Percentiles rank a stretch among this genome's conserved stretches.
Conservation (phyloP, 2,888 invertebrate genomes). For the Xestia xanthographa region DNA sequence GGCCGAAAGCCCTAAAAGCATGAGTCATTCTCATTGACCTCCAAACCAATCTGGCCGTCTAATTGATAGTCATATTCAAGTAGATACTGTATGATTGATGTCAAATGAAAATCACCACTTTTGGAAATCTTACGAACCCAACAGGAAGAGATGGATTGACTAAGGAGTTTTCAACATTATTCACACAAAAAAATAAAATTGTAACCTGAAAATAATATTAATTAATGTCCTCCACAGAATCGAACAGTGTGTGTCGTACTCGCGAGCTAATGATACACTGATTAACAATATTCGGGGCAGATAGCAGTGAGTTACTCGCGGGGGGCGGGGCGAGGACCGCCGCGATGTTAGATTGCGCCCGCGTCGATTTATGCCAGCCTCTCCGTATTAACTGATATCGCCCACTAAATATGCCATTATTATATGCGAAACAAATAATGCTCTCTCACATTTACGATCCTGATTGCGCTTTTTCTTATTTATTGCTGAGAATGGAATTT, state of each 20-base stretch:
- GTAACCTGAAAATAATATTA: constrained; percentile 14
- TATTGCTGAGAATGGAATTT: constrained; percentile 84
- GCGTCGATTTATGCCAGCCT: constrained; percentile 88
- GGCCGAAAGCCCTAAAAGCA: constrained; percentile 7
- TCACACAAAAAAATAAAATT: not conserved
- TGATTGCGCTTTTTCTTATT: constrained; percentile 79
- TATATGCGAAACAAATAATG: constrained; percentile 89
- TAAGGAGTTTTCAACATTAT: not conserved
- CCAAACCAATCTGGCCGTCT: not conserved
- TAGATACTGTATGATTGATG: not conserved
- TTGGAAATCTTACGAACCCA: not conserved
- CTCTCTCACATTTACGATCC: constrained; percentile 76
- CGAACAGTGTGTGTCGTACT: constrained; percentile 75
- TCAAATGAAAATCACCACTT: not conserved
- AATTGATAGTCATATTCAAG: constrained; percentile 5
- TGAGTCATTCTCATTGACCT: constrained; percentile 11
- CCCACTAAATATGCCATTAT: constrained; percentile 90
- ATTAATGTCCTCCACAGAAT: constrained; percentile 48
- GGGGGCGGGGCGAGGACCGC: constrained; percentile 80
- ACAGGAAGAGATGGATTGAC: not conserved
- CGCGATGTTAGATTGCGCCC: constrained; percentile 87
- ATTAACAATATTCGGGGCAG: constrained; percentile 90
- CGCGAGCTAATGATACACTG: constrained; percentile 88
- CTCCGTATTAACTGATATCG: constrained; percentile 89
- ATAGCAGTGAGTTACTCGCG: constrained; percentile 88